Percentiles rank a stretch among this genome's conserved stretches.
Evolutionary conservation across 2,888 invertebrate species (phyloP).

Genomic region (Dascillus cervinus): DNA sequence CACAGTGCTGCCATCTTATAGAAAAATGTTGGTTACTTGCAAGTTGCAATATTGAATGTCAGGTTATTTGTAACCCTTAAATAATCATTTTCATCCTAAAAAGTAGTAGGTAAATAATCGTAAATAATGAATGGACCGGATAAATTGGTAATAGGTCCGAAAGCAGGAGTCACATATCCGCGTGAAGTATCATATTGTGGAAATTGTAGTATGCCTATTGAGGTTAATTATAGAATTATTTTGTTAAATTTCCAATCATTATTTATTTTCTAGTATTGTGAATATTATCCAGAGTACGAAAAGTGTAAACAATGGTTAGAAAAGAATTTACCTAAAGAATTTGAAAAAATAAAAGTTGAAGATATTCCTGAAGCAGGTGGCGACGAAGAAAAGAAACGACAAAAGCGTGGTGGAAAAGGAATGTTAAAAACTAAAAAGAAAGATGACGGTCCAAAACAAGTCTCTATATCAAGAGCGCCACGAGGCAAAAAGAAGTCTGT

Average conservation of each 20-base stretch:
- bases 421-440: constrained; percentile 93
- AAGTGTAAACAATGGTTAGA: constrained; percentile 97
- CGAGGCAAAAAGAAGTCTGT: constrained; percentile 98
- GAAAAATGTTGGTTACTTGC: too few relatives aligned
- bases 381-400: constrained; percentile 86
- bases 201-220: constrained; percentile 90
- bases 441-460: constrained; percentile 79
- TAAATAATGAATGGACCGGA: constrained; percentile 45
- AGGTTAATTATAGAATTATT: constrained; percentile 51
- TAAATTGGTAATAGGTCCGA: constrained; percentile 52
- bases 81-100: too few relatives aligned
- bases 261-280: constrained; percentile 71
- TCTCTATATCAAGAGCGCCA: constrained; percentile 80
- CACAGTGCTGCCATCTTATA: too few relatives aligned
- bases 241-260: constrained; percentile 3
- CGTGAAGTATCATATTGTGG: constrained; percentile 83
- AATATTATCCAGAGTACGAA: constrained; percentile 95
- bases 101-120: not conserved
- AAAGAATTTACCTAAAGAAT: constrained; percentile 86
- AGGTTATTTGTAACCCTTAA: too few relatives aligned
- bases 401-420: constrained; percentile 95
- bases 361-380: constrained; percentile 60
- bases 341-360: constrained; percentile 78
- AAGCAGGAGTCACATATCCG: constrained; percentile 67
- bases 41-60: too few relatives aligned